Evolutionary conservation across 2,113 vertebrate genomes (phyloP), one percentile per base, ranked within the genome.

Genomic region (Parotia lawesii): DNA sequence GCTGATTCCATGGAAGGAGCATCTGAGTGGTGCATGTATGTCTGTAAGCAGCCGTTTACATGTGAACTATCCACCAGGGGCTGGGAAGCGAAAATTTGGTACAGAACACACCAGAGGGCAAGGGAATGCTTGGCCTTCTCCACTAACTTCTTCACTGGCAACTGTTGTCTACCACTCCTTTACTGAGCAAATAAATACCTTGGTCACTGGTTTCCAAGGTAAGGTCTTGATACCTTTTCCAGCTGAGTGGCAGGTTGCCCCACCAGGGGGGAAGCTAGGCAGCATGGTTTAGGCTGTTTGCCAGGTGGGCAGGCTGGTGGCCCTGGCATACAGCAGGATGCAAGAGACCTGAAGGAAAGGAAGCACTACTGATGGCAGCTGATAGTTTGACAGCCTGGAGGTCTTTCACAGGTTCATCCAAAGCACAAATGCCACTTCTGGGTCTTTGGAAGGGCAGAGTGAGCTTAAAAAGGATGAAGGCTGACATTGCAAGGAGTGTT

Each of bases 371-470:
- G 75, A 94, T 90, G 78, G 78, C 40, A 93, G 42, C 66, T 92
- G 72, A 81, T 75, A 79, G 81, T 77, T 75, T 66, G 67, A 40
- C 0, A 1, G 71, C 87, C 91, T 56, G 35, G 35, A 94, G 93
- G 93, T 56, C 51, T 80, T 74, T 87, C 67, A 74, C 67, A 67
- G 48, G 53, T 71, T 77, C 44, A 66, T 87, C 40, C 3, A 2
- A 80, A 77, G 78, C 75, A 86, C 44, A 91, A 94, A 94, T 73
- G 82, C 82, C 78, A 66, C 45, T 92, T 85, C 64, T 51, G 37
- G n/a, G 85, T 95, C 81, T 87, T 76, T 58, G 87, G 82, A 93
- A 85, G 76, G 81, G 81, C 82, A 80, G 64, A 87, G 74, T 0
- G 1, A 80, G 38, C 33, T 89, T 93, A 60, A 93, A 94, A 87